Conservation (phyloP, 1,140 invertebrate genomes). For the Diplogasteroides magnus region DNA sequence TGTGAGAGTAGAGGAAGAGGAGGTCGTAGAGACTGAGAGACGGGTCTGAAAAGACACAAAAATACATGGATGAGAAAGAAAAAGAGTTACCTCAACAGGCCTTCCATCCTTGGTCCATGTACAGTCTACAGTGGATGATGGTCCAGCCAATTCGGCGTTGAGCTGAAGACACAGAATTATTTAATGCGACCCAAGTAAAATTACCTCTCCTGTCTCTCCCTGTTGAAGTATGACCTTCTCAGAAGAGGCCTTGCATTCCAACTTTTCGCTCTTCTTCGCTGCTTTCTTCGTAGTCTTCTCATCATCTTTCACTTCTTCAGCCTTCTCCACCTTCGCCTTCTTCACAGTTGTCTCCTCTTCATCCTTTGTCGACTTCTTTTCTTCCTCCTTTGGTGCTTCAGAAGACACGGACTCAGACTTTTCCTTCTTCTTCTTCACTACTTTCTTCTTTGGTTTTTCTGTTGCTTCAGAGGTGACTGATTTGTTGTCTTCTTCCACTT, state of each 20-base stretch:
- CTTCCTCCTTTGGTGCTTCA: slow-evolving; percentile 1
- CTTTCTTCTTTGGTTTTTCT: slow-evolving; percentile 8
- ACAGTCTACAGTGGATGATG: neutral
- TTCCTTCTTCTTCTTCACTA: slow-evolving; percentile 14
- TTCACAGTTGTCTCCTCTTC: slow-evolving; percentile 7
- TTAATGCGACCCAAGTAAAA: no score
- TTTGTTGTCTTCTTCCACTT: neutral
- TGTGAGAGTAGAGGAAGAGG: neutral
- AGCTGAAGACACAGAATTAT: no score
- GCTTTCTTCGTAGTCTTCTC: slow-evolving; percentile 29
- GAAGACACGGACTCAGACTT: slow-evolving; percentile 2
- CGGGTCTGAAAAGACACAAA: no score
- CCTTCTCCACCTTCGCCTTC: neutral
- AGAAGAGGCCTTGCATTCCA: neutral
- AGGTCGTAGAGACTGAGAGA: neutral
- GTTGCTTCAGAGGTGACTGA: neutral
- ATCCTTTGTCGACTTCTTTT: neutral
- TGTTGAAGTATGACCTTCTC: neutral
- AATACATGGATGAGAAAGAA: no score
- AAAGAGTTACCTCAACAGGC: slow-evolving; percentile 20
- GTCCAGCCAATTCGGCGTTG: neutral
- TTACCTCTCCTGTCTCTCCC: slow-evolving; percentile 1
- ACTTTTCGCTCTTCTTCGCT: slow-evolving; percentile 9
- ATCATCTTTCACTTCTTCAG: slow-evolving; percentile 6
- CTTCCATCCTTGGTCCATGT: slow-evolving; percentile 29